phyloP scores from a whole-genome alignment of 2,113 vertebrate species.

The Chaetura pelagica region DNA sequence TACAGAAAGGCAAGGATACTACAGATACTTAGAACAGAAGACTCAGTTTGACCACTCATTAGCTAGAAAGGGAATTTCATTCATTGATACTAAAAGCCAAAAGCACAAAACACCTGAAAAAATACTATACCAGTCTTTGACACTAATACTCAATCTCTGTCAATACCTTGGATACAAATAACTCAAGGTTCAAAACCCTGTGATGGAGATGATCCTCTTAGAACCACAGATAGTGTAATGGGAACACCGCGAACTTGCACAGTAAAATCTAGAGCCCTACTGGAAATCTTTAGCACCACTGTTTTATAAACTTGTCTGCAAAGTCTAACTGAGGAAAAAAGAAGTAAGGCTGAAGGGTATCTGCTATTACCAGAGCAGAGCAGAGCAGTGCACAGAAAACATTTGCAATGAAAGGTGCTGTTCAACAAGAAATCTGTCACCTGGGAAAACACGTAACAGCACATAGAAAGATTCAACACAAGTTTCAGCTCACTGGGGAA shows the following conservation, averaged over 20 bases:
- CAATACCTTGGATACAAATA: neutral
- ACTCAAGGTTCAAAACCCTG: neutral
- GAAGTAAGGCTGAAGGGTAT: neutral
- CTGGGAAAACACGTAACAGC: accelerated
- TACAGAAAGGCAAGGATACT: neutral
- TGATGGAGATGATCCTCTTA: neutral
- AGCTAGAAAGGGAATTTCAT: neutral
- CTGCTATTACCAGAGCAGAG: neutral
- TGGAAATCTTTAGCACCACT: neutral
- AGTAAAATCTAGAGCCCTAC: neutral
- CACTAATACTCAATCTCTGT: neutral
- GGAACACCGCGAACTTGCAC: neutral
- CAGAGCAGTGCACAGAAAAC: neutral
- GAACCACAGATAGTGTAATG: neutral
- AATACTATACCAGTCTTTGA: neutral
- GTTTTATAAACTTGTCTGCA: neutral
- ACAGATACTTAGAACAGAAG: neutral
- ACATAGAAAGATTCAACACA: neutral
- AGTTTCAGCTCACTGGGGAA: neutral
- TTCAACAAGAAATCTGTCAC: neutral
- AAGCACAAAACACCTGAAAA: neutral
- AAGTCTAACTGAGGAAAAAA: neutral
- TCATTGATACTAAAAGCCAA: neutral
- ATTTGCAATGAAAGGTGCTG: neutral
- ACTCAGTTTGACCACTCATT: neutral